Base-by-base conservation (phyloP, 2,113 vertebrate species). In the Oenanthe oenanthe region DNA sequence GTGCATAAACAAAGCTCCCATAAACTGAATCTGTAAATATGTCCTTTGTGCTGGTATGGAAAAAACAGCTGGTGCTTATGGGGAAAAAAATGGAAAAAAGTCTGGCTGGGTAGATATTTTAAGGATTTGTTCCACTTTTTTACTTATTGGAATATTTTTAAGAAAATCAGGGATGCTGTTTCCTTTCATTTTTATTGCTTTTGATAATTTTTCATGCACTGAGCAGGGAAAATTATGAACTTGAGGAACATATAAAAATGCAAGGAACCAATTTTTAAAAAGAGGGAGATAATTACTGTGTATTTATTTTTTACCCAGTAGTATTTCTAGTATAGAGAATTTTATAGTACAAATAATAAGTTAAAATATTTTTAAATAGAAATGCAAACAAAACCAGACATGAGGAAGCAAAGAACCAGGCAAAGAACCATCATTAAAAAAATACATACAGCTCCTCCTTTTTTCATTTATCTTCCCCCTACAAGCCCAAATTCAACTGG, bases 91-190 rank as follows among this genome's bases (percentile, higher is more conserved):
- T 15, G 32, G 51, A 28, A 42, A 66, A 76, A 40, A 76, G 58
- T 40, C 54, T 65, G 54, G 26, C 43, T 76, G 58, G 29, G 29
- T 86, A 29, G 58, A 36, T 85, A 72, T 83, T 86, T 91, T 60
- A 68, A 75, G 54, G 34, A 65, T 92, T 92, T 91, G 67, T 79
- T 91, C 67, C 48, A 79, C 75, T 72, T 86, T 78, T 95, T 88
- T 45, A 65, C 47, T 89, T 58, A 79, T 43, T 91, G 31, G 40
- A 45, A n/a, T 94, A 56, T 78, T 94, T 88, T 88, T 13, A 50
- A 70, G 51, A 75, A 82, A 78, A 75, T 62, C 38, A 54, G 22
- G 25, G 72, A 62, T 48, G 51, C 34, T 45, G 9, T 67, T 89
- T 71, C 68, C 36, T 85, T 84, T 48, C 42, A 28, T 45, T 81